Evolutionary conservation across 1,140 invertebrate genomes (phyloP), one percentile per base, ranked within the genome.

Genomic region (Drosophila nikananu): DNA sequence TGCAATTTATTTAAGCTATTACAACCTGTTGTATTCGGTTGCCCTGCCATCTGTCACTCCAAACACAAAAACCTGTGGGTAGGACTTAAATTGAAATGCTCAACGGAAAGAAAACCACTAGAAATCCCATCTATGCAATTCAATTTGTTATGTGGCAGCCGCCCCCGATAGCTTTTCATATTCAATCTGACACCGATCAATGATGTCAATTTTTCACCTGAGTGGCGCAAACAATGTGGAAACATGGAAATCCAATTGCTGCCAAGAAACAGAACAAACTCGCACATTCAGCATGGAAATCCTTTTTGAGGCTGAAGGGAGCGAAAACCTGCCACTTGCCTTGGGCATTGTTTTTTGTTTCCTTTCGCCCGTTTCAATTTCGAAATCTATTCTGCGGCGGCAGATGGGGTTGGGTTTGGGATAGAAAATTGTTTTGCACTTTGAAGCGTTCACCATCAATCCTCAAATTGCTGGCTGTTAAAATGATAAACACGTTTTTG

Each of bases 181-280:
- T 73, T 73, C 70, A 73, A 72, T 73, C 70, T 72, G 70, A 72
- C 70, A 59, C 54, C 54, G 68, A 87, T 68, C 65, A 79, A 84
- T 71, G 70, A 76, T 90, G 79, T 81, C 81, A 84, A 84, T 76
- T 77, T 82, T 44, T 73, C 67, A 71, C 46, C 80, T 72, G 67
- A 71, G 49, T 71, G 67, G 63, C 64, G 67, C 51, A 72, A 60
- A 73, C 70, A 73, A 73, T 71, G 70, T 49, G 54, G 54, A 60
- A 72, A 73, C 70, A 60, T 73, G 70, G 67, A 73, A 73, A 72
- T 73, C 67, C 66, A 73, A 72, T 72, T 73, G 54, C 67, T 60
- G 67, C 68, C 67, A 73, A 72, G 70, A 58, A 71, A 72, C 54
- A 73, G 54, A 58, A 73, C 54, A 73, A 73, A 71, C 65, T 73